A percentile compares a stretch with the other conserved stretches of the same genome.
phyloP scores from a whole-genome alignment of 2,797 vertebrate species.

The Pangasius sanitwongsei region DNA sequence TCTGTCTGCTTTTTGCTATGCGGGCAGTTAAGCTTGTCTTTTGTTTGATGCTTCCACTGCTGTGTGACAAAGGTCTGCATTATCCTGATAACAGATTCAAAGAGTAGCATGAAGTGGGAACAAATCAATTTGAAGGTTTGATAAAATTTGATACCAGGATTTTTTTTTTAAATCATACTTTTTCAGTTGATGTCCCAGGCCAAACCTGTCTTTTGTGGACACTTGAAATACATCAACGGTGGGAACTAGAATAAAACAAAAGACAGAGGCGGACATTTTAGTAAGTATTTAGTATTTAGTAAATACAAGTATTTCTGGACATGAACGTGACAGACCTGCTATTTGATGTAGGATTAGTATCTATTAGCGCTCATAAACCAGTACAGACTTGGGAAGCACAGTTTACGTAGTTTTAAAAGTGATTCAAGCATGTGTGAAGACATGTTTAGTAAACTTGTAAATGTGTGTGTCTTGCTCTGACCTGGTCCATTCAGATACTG shows the following conservation, averaged over 20 bases:
- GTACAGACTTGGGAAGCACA: neutral
- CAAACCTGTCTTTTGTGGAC: constrained; percentile 87
- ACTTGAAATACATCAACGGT: constrained; percentile 90
- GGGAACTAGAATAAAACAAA: constrained; percentile 74
- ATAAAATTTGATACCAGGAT: neutral
- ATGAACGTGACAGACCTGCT: neutral
- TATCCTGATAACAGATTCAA: constrained; percentile 72
- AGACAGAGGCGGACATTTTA: neutral
- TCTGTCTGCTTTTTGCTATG: constrained; percentile 84
- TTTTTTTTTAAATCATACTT: constrained; percentile 74
- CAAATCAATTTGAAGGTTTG: neutral
- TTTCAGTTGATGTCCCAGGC: constrained; percentile 88
- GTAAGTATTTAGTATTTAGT: neutral
- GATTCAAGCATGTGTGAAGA: neutral
- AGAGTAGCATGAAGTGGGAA: neutral
- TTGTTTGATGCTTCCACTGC: constrained; percentile 86
- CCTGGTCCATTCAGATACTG: constrained; percentile 90
- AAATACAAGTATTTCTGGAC: neutral
- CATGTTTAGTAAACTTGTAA: neutral
- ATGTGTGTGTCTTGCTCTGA: constrained; percentile 61
- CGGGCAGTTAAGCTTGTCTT: constrained; percentile 83
- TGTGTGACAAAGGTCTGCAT: constrained; percentile 92
- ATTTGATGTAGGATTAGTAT: neutral
- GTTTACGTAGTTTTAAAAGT: neutral
- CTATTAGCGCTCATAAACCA: neutral